Base-by-base conservation (phyloP, 2,888 invertebrate species). In the Lacanobia wlatinum region DNA sequence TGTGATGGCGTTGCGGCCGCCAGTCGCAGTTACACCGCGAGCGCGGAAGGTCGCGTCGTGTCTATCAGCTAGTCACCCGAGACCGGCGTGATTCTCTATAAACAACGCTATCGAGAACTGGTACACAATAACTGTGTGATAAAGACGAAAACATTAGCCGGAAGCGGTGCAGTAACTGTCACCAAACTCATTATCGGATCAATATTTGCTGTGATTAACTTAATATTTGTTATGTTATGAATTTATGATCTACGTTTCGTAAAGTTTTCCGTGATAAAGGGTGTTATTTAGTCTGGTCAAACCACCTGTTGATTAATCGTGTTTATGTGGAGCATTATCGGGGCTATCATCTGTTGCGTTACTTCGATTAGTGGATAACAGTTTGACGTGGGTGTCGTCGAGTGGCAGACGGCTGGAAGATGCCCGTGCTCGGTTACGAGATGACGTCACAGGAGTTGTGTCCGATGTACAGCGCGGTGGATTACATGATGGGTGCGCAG, bases 341-440 rank as follows among this genome's bases (percentile, higher is more conserved):
- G 78, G 79, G 84, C 73, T 90, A 91, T 91, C 91, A 78, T 84
- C 82, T 67, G 81, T 76, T 76, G 79, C 79, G 83, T 80, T 76
- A 80, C 79, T 85, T 78, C 85, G 89, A 90, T 90, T 91, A 83
- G 84, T 87, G 86, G 87, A 88, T 89, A 88, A 89, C 86, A 88
- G 86, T 90, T 85, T 87, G 83, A 82, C 82, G 92, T 88, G 88
- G 87, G 83, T 80, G 83, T 86, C 77, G 81, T 87, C 83, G 82
- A 87, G 83, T 89, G 81, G 85, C 78, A 83, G 87, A 87, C 84
- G 88, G 82, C 83, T 84, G 90, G 91, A 96, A 93, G 86, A 96
- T 96, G 96, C 96, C 95, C 86, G 95, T 93, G 89, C 90, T 94
- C 70, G 94, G 94, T 28, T 92, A 88, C 92, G 93, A 93, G 89